Evolutionary conservation across 2,113 vertebrate species (phyloP).

Genomic region (Synchiropus splendidus): DNA sequence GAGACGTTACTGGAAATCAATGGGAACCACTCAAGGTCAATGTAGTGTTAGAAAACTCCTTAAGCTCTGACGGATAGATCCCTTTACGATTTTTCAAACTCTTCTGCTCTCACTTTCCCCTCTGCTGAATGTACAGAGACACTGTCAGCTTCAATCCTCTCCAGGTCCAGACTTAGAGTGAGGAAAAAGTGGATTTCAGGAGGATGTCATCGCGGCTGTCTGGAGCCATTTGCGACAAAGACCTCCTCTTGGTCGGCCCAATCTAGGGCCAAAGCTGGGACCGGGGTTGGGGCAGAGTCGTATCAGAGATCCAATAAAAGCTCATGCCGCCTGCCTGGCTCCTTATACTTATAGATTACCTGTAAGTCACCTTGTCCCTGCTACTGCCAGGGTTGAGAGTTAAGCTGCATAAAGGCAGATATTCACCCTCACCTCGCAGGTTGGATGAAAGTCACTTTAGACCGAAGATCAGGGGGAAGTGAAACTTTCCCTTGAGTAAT

Average conservation of each 20-base stretch:
- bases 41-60: slow-evolving; percentile 98
- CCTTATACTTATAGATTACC: slow-evolving; percentile 72
- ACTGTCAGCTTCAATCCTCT: slow-evolving; percentile 74
- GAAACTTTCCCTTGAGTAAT: slow-evolving; percentile 34
- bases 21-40: slow-evolving; percentile 97
- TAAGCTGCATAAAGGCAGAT: slow-evolving; percentile 59
- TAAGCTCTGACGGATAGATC: slow-evolving; percentile 92
- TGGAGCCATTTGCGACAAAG: slow-evolving; percentile 54
- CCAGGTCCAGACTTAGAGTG: slow-evolving; percentile 51
- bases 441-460: slow-evolving; percentile 50
- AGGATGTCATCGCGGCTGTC: slow-evolving; percentile 60
- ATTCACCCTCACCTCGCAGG: slow-evolving; percentile 52
- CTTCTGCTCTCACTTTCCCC: slow-evolving; percentile 35
- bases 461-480: slow-evolving; percentile 36
- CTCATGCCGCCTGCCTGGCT: slow-evolving; percentile 59
- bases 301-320: slow-evolving; percentile 75
- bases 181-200: slow-evolving; percentile 48
- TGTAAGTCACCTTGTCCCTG: slow-evolving; percentile 72
- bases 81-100: slow-evolving; percentile 53
- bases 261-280: slow-evolving; percentile 46
- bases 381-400: slow-evolving; percentile 58
- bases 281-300: slow-evolving; percentile 38
- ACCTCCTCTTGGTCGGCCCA: slow-evolving; percentile 50
- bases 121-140: slow-evolving; percentile 77
- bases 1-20: slow-evolving; percentile 97